phyloP scores from a whole-genome alignment of 2,113 vertebrate species.

The Gulo gulo region DNA sequence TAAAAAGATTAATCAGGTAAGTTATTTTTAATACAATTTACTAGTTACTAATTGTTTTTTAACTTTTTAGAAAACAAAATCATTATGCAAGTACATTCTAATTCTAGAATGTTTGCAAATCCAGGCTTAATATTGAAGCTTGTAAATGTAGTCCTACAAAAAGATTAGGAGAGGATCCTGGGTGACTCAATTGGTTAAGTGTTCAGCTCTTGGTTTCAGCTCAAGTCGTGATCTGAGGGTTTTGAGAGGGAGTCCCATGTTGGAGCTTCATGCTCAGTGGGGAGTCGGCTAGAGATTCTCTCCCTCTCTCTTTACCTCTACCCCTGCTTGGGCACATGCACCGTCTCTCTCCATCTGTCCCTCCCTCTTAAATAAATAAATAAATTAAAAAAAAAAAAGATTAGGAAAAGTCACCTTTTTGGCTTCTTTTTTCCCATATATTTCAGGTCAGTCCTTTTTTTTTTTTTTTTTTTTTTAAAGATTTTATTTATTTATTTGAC shows the following conservation, averaged over 20 bases:
- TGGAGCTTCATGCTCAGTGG: neutral
- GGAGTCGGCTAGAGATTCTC: neutral
- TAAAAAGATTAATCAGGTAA: slow-evolving; percentile 40
- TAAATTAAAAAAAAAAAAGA: neutral
- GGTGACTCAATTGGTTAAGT: neutral
- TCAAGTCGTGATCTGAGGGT: neutral
- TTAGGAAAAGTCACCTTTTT: neutral
- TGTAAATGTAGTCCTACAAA: neutral
- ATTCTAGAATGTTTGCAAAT: neutral
- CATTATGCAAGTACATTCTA: neutral
- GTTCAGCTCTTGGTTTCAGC: neutral
- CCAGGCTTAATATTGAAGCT: neutral
- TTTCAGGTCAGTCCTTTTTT: neutral
- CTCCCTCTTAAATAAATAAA: neutral
- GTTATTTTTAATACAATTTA: slow-evolving; percentile 31
- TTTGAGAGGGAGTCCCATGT: neutral
- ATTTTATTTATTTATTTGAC: too few species aligned
- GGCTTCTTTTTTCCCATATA: neutral
- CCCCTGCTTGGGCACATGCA: neutral
- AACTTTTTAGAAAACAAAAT: slow-evolving; percentile 2
- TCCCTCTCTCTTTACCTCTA: neutral
- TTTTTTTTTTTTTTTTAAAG: too few species aligned
- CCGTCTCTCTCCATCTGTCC: neutral
- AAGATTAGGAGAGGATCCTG: neutral
- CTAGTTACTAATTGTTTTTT: slow-evolving; percentile 33